Conservation (phyloP, 2,797 vertebrate species). For the Thaleichthys pacificus region DNA sequence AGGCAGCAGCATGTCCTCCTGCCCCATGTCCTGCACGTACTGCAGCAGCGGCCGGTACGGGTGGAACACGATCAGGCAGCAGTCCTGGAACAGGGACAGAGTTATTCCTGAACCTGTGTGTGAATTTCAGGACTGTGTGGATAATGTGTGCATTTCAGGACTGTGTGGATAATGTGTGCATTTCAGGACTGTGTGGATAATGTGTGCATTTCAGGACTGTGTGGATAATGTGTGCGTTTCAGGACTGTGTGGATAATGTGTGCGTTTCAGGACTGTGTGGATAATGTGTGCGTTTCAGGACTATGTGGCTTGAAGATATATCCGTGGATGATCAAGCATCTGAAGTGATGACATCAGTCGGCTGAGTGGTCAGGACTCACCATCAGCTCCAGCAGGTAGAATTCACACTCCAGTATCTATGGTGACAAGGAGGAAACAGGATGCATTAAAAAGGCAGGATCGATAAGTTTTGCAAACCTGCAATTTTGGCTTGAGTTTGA, state of each 20-base stretch:
- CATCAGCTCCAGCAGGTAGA: slow-evolving; percentile 99
- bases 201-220: no score
- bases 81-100: slow-evolving; percentile 81
- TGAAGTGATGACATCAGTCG: no score
- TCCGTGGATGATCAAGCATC: not conserved
- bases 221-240: no score
- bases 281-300: no score
- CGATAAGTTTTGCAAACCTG: not conserved
- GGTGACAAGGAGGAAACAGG: slow-evolving; percentile 47
- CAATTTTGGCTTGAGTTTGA: not conserved
- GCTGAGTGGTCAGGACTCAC: slow-evolving; percentile 72
- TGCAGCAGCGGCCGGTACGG: slow-evolving; percentile 97
- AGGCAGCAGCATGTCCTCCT: slow-evolving; percentile 98
- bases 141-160: no score
- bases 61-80: slow-evolving; percentile 99
- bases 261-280: no score
- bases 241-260: no score
- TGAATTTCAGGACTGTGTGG: no score
- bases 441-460: no score
- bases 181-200: no score
- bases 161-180: no score
- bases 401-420: slow-evolving; percentile 99
- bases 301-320: not conserved
- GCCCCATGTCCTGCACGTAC: slow-evolving; percentile 99
- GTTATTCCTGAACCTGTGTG: not conserved